These are phyloP conservation scores for Zelleria hepariella DNA, from an alignment of 2,888 invertebrate genomes.

Conservation along the genomic window DNA sequence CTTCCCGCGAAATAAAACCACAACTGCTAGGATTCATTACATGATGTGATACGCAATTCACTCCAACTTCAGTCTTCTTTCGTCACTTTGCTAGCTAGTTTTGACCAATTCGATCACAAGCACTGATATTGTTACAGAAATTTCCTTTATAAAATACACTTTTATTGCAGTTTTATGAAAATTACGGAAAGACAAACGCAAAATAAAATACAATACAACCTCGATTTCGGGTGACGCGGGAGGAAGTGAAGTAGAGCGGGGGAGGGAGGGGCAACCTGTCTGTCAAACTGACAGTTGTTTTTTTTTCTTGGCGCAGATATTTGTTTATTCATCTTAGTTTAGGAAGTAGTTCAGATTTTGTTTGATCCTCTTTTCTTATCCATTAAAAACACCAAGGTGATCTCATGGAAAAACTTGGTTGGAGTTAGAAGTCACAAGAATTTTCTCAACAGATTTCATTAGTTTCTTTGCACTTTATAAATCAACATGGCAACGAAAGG, in stretches of 20 bases:
- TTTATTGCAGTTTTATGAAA: background rate
- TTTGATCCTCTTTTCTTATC: too few relatives aligned
- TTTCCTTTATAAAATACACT: background rate
- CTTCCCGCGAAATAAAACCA: conserved; percentile 54
- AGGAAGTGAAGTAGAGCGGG: background rate
- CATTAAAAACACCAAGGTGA: too few relatives aligned
- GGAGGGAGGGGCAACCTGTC: background rate
- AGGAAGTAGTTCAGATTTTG: too few relatives aligned
- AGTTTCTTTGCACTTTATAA: too few relatives aligned
- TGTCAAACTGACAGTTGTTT: background rate
- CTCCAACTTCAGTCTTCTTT: background rate
- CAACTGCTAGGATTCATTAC: conserved; percentile 36
- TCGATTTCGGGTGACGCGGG: background rate
- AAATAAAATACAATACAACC: background rate
- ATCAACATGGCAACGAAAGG: too few relatives aligned
- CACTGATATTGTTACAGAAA: background rate
- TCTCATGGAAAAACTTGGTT: too few relatives aligned
- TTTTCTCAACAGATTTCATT: too few relatives aligned
- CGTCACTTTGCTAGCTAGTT: background rate
- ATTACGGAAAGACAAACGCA: background rate
- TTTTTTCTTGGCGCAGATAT: too few relatives aligned
- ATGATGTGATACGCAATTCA: conserved; percentile 44
- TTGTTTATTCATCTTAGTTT: too few relatives aligned
- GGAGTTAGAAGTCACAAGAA: too few relatives aligned
- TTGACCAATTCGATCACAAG: background rate